Percentiles rank a stretch among this genome's conserved stretches.
phyloP scores from a whole-genome alignment of 2,113 vertebrate genomes.

The Pao palembangensis region DNA sequence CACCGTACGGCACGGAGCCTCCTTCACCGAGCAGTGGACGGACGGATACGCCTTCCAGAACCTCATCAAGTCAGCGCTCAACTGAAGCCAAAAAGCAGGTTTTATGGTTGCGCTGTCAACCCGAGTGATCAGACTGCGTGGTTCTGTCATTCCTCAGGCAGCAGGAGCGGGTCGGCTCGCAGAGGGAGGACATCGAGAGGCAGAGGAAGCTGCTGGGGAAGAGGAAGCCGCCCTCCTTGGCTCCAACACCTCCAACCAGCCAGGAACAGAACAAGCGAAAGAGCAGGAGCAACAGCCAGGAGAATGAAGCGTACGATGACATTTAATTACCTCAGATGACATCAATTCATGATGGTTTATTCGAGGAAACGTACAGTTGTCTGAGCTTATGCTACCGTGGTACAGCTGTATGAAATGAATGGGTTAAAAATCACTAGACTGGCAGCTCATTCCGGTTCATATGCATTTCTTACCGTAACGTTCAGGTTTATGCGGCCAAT shows the following conservation, averaged over 20 bases:
- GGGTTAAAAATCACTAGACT: too few relatives aligned
- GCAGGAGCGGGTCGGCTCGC: conserved; percentile 97
- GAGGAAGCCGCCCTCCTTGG: conserved; percentile 93
- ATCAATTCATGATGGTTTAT: too few relatives aligned
- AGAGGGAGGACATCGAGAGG: conserved; percentile 97
- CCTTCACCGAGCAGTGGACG: conserved; percentile 98
- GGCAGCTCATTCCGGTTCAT: background rate
- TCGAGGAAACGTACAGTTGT: too few relatives aligned
- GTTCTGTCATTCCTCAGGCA: conserved; percentile 75
- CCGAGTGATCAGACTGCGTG: background rate
- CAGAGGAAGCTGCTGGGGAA: conserved; percentile 96
- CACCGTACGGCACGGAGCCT: conserved; percentile 93
- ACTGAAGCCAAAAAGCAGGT: background rate
- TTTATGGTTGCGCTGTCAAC: background rate
- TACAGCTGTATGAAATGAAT: too few relatives aligned
- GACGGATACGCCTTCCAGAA: conserved; percentile 99
- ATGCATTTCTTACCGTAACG: background rate
- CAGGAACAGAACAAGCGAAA: conserved; percentile 97
- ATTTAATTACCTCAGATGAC: background rate
- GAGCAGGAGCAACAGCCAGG: conserved; percentile 94
- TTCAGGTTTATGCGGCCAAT: too few relatives aligned
- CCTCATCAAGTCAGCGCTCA: conserved; percentile 89
- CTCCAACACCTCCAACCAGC: conserved; percentile 88
- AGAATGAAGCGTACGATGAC: conserved; percentile 88
- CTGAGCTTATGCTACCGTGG: too few relatives aligned